Evolutionary conservation across 2,797 vertebrate genomes (phyloP), one percentile per base, ranked within the genome.

Genomic region (Gymnoscopelus braueri): DNA sequence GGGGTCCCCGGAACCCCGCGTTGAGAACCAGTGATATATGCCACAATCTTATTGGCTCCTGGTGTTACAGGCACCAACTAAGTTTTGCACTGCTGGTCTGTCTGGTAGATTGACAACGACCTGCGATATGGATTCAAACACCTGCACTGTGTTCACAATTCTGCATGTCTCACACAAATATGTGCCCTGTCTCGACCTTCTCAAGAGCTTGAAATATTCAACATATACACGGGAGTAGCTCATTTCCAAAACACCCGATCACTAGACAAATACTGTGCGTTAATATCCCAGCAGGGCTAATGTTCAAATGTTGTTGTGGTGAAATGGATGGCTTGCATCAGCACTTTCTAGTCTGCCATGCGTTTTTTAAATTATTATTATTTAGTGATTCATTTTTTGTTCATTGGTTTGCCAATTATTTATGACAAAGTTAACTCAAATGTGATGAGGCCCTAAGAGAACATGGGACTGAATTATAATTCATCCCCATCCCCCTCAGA

Each of bases 81-180:
- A 84, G 86, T 75, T 74, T 81, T 81, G 69, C 88, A 86, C 86
- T 84, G 88, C 69, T 51, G 72, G 63, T 60, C 79, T 65, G 82
- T 77, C 81, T 74, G 74, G 64, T 81, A 80, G 89, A 91, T 84
- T 94, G 91, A 92, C 93, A 90, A 79, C 63, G 81, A 92, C 90
- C 87, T 91, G 91, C 84, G 80, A 89, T 79, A 81, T 78, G 78
- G 84, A 87, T 86, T 88, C 83, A 90, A 87, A 92, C 89, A 93
- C 91, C 90, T 90, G 77, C 75, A 77, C 89, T 72, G 80, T 85
- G 87, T 86, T 88, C 89, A 88, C 83, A 72, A 9, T 75, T 81
- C 83, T 69, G 75, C 82, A 69, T 62, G 71, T 82, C 80, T 65
- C 84, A 83, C 84, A 78, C 77, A 82, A 84, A 83, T 85, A 82